Evolutionary conservation across 2,113 vertebrate species (phyloP), one percentile per base, ranked within the genome.

Genomic region (Balaenoptera acutorostrata): DNA sequence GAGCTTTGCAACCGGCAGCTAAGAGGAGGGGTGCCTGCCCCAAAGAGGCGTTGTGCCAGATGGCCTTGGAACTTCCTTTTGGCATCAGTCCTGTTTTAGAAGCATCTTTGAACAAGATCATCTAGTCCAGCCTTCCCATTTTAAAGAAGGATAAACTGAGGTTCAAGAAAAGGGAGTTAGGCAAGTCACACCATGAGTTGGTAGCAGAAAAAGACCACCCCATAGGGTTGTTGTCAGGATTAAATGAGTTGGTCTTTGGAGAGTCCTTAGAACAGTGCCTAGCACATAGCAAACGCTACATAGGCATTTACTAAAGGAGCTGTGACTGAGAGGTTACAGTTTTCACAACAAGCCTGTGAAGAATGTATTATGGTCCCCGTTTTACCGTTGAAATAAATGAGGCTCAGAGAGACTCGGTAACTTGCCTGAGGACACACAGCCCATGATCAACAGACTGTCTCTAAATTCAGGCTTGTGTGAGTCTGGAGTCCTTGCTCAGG

Each of bases 111-210:
- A 90, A 81, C n/a, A 69, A 68, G 36, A 82, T 36, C 71, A 57
- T 36, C 21, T 75, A 23, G 29, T 49, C 46, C 27, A 39, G 20
- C n/a, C 80, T 6, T 10, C 59, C 41, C 64, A n/a, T 61, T 95
- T 90, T 36, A 78, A 57, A 75, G 68, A 93, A 78, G 21, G 41
- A 69, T 90, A 91, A 74, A 78, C 49, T 66, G 93, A 95, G 89
- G n/a, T 78, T 57, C 87, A 46, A 27, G 46, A 59, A 82, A 88
- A 74, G 39, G 46, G 72, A 75, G 14, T 27, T 20, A 66, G 82
- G 12, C 59, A 77, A 77, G 15, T 66, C 52, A 57, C 27, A 59
- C 15, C 29, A 25, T 71, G 69, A 87, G 9, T 39, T 74, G 10
- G 63, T 36, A 18, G 39, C 31, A 68, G 88, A 78, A 88, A 92